Base-by-base conservation (phyloP, 2,888 invertebrate species). In the Conus canariensis region DNA sequence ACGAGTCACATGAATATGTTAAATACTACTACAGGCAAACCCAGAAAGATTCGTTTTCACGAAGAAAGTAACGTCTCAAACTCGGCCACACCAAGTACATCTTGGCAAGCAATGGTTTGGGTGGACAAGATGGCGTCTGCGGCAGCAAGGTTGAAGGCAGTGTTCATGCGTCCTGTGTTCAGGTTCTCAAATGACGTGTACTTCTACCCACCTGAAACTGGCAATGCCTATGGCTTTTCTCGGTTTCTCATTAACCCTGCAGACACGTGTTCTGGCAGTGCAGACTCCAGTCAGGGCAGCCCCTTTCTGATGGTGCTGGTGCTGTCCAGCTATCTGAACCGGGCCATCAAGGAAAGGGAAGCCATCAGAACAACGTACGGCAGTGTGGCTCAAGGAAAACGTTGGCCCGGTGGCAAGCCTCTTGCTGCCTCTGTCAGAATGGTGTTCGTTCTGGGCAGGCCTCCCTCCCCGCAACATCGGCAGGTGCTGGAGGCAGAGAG, bases 311-410 rank as follows among this genome's bases (percentile, higher is more conserved):
- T 89, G 56, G 58, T 89, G 25, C 58, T 89, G 85, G 89, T 89
- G 19, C 30, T 89, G 70, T 89, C 89, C 74, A 85, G 89, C 22
- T 89, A 89, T 60, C 67, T 45, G 2, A 3, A 58, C 1, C 22
- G 59, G 8, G 74, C 9, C 16, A 30, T 22, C 22, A n/a, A 19
- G 56, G 89, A 89, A 16, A 59, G 89, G 22, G 58, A 64, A 30
- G 89, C 89, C 85, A 77, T 89, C 30, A 56, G 89, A 22, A 25
- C 58, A 10, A 85, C 89, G 22, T 89, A 89, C 74, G 89, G 89
- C 70, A 85, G 85, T 58, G 85, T 89, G 85, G 64, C 77, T 19
- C 3, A 30, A 58, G 89, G 89, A 16, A 16, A 22, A 12, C 85
- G 59, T 22, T 89, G 89, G 89, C 89, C 89, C 4, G 19, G 45